Evolutionary conservation across 1,140 invertebrate species (phyloP).

Genomic region (Trinorchestia longiramus): DNA sequence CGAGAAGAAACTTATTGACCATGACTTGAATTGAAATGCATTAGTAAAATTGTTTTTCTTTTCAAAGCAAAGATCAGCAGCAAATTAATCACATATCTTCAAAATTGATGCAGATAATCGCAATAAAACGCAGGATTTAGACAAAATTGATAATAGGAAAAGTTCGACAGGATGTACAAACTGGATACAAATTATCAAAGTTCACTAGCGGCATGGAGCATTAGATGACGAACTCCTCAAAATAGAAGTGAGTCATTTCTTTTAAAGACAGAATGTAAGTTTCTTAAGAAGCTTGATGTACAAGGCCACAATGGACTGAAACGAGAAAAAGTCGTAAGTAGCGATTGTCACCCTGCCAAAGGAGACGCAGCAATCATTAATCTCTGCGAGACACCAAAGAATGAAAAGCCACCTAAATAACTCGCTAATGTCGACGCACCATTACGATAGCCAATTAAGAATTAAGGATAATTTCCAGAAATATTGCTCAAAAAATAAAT

Average conservation of each 20-base stretch:
- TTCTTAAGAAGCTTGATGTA: not conserved
- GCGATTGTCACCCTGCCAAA: not conserved
- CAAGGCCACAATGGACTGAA: not conserved
- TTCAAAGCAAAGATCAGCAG: too few species aligned
- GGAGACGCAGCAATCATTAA: not conserved
- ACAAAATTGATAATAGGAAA: not conserved
- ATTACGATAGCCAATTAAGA: not conserved
- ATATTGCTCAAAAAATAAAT: too few species aligned
- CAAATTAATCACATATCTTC: not conserved
- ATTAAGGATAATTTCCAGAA: not conserved
- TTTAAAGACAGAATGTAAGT: not conserved
- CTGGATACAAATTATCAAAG: not conserved
- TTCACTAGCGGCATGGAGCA: not conserved
- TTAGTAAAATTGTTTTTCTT: too few species aligned
- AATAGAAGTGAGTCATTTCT: not conserved
- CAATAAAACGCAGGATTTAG: not conserved
- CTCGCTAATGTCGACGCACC: not conserved
- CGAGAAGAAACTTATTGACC: too few species aligned
- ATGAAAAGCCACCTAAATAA: not conserved
- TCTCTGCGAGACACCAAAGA: not conserved
- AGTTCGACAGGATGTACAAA: not conserved
- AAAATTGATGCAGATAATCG: not conserved
- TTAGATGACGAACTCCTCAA: not conserved
- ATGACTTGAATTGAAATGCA: too few species aligned
- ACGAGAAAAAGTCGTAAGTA: not conserved